phyloP scores from a whole-genome alignment of 1,140 invertebrate species.

The Phocides pigmalion region DNA sequence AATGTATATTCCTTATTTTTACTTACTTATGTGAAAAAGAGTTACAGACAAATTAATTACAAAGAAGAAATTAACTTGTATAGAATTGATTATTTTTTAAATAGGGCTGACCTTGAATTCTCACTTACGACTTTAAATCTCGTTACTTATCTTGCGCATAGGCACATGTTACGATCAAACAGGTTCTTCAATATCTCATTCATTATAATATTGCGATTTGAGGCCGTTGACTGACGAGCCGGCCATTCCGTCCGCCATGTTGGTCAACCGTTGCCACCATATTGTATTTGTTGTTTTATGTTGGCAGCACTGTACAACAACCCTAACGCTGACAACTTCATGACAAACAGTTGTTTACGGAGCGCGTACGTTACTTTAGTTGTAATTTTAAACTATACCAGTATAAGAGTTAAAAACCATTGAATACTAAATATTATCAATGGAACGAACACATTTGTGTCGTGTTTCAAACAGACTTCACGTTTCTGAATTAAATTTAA shows the following conservation, averaged over 20 bases:
- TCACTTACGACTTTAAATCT: not conserved
- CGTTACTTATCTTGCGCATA: constrained; percentile 42
- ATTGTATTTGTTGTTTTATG: constrained; percentile 32
- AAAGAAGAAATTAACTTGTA: too few species aligned
- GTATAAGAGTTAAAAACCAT: constrained; percentile 42
- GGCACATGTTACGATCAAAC: constrained; percentile 46
- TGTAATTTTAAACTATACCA: constrained; percentile 50
- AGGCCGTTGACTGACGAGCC: constrained; percentile 70
- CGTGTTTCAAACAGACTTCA: constrained; percentile 27
- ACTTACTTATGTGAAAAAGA: too few species aligned
- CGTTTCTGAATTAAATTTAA: constrained; percentile 38
- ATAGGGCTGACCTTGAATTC: constrained; percentile 9
- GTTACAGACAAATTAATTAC: too few species aligned
- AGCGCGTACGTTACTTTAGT: constrained; percentile 65
- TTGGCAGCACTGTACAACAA: constrained; percentile 52
- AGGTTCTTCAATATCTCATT: constrained; percentile 51
- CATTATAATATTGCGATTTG: constrained; percentile 46
- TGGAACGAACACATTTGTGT: constrained; percentile 48
- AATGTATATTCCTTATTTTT: too few species aligned
- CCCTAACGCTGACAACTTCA: constrained; percentile 58
- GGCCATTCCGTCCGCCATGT: constrained; percentile 51
- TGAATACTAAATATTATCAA: constrained; percentile 48
- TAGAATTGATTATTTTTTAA: not conserved
- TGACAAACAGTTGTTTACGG: constrained; percentile 56
- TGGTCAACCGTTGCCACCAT: constrained; percentile 41